Base-by-base conservation (phyloP, 2,113 vertebrate genomes). In the Megaceryle maxima region DNA sequence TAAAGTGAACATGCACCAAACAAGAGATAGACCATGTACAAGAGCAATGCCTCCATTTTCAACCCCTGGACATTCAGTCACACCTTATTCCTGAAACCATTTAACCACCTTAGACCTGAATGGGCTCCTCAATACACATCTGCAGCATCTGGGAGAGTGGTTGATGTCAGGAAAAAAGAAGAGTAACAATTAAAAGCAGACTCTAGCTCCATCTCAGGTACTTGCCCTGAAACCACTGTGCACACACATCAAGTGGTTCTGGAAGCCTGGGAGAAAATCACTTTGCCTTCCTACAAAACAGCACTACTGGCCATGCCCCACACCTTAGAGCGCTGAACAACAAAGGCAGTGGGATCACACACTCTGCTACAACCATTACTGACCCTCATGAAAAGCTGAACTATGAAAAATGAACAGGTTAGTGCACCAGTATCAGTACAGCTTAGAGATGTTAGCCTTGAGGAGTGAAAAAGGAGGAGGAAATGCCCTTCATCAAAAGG, bases 1-100 rank as follows among this genome's bases (percentile, higher is more conserved):
- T 12, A 33, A 69, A 41, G 3, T 8, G 59, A 68, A 41, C 16
- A 18, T 28, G 46, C 21, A 53, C 5, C 29, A 35, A 60, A 26
- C 29, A 66, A 75, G 41, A 33, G 31, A 68, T 73, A 50, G 6
- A 55, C 7, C 5, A 50, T 1, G 0, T 0, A 0, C 4, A 2
- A 70, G 39, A 83, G 19, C 73, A 91, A 79, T 16, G 6, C 3
- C 13, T 69, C n/a, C 3, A 5, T 35, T 87, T 70, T 26, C 76
- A 39, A 75, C 24, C 14, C 26, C 63, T 63, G 37, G 14, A 46
- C 67, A 67, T 19, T 46, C 56, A 63, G 0, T 11, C 0, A 0
- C 6, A 5, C 60, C 10, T 51, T 37, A 70, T 77, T 81, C 31
- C 77, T 56, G 60, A 63, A 51, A 55, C 3, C 4, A 28, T 92